phyloP scores from a whole-genome alignment of 2,888 invertebrate genomes.

The Panorpa germanica region DNA sequence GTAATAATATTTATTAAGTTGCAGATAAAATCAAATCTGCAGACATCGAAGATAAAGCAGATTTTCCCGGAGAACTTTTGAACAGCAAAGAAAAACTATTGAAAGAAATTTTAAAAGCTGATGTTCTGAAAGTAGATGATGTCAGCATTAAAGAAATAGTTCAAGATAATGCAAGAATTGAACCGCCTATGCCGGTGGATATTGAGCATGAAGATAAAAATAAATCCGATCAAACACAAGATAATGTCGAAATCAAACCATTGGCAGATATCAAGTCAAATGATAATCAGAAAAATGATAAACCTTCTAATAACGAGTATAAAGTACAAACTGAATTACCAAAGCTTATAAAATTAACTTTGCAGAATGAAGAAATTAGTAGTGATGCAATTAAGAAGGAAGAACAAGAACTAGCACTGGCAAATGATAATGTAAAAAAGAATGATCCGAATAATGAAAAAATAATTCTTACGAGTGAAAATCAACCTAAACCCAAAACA shows the following conservation, averaged over 20 bases:
- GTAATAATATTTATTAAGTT: no score
- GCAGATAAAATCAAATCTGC: no score
- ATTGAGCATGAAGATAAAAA: conserved; percentile 12
- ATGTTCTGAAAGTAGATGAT: no score
- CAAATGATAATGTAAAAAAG: conserved; percentile 18
- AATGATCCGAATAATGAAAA: conserved; percentile 21
- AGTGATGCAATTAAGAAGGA: conserved; percentile 25
- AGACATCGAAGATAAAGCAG: no score
- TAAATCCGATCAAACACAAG: no score
- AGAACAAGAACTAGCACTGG: conserved; percentile 21
- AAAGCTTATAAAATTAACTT: conserved; percentile 8
- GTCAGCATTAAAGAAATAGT: neutral
- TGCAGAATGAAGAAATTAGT: conserved; percentile 17
- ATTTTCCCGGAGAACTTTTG: no score
- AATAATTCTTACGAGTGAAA: conserved; percentile 18
- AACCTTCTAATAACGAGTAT: no score
- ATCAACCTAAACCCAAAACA: conserved; percentile 20
- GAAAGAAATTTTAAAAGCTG: no score
- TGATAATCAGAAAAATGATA: no score
- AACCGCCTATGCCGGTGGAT: conserved; percentile 18
- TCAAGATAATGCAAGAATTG: conserved; percentile 13
- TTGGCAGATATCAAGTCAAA: no score
- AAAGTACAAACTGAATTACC: conserved; percentile 7
- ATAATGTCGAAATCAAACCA: no score
- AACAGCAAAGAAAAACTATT: no score